Percentiles rank a stretch among this genome's conserved stretches.
phyloP scores from a whole-genome alignment of 2,888 invertebrate genomes.

The Patella pellucida region DNA sequence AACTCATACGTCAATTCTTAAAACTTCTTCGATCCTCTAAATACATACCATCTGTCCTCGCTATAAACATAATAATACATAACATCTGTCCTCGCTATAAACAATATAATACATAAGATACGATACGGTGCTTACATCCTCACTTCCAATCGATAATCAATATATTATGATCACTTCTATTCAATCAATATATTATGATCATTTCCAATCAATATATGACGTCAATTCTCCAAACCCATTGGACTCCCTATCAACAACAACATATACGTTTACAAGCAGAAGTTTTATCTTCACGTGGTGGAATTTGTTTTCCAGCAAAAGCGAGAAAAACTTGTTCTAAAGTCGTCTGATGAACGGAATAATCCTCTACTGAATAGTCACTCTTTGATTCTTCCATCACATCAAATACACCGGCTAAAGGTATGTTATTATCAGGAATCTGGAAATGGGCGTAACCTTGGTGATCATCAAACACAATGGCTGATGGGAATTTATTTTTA shows the following conservation, averaged over 20 bases:
- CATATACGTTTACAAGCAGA: slow-evolving; percentile 12
- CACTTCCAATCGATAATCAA: too few species aligned
- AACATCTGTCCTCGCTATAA: too few species aligned
- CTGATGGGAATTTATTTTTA: slow-evolving; percentile 74
- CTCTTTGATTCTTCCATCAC: slow-evolving; percentile 64
- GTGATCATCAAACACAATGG: slow-evolving; percentile 81
- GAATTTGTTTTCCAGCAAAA: slow-evolving; percentile 61
- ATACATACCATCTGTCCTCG: too few species aligned
- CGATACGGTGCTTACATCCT: too few species aligned
- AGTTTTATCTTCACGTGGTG: slow-evolving; percentile 39
- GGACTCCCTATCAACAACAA: slow-evolving; percentile 27
- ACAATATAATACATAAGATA: too few species aligned
- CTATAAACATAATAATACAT: too few species aligned
- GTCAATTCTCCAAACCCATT: too few species aligned
- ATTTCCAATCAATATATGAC: too few species aligned
- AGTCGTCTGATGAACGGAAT: slow-evolving; percentile 70
- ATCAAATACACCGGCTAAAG: slow-evolving; percentile 67
- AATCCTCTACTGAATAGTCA: slow-evolving; percentile 62
- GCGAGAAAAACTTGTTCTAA: slow-evolving; percentile 73
- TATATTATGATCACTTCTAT: too few species aligned
- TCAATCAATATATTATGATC: too few species aligned
- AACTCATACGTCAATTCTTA: too few species aligned
- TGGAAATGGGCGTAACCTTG: slow-evolving; percentile 71
- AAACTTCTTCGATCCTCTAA: too few species aligned
- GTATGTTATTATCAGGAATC: slow-evolving; percentile 60